Conservation (phyloP, 23 tunicate species). For the Ciona savignyi region DNA sequence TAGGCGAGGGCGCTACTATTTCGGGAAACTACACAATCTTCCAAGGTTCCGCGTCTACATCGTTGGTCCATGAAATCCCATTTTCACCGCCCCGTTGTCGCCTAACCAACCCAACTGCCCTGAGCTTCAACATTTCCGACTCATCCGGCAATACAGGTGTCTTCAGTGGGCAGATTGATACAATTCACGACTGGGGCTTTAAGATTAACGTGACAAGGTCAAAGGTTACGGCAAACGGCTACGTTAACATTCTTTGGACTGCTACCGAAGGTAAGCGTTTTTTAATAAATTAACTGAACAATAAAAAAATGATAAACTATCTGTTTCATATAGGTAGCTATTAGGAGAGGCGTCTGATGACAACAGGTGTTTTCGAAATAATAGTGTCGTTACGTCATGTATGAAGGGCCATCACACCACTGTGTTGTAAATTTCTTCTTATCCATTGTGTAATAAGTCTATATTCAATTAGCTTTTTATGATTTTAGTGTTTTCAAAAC, state of each 20-base stretch:
- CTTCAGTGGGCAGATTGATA: not conserved
- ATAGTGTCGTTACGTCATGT: too few relatives aligned
- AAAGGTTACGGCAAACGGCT: not conserved
- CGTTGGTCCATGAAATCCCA: not conserved
- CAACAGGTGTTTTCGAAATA: too few relatives aligned
- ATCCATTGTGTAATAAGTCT: too few relatives aligned
- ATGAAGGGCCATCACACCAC: too few relatives aligned
- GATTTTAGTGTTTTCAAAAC: too few relatives aligned
- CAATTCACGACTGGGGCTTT: not conserved
- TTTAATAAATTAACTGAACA: too few relatives aligned
- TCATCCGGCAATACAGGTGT: not conserved
- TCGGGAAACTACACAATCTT: not conserved
- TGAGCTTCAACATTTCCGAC: not conserved
- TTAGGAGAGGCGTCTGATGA: too few relatives aligned
- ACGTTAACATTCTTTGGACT: not conserved
- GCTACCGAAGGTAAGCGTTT: not conserved
- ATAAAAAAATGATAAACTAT: too few relatives aligned
- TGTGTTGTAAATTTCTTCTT: too few relatives aligned
- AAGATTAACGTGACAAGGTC: not conserved
- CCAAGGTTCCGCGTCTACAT: not conserved
- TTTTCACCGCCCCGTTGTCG: not conserved
- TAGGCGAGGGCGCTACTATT: not conserved
- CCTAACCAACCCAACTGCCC: not conserved
- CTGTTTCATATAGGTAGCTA: too few relatives aligned
- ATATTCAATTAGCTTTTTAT: too few relatives aligned